Conservation (phyloP, 30 jellyfish, hydroid and myxozoan genomes). For the Mastigias papua region DNA sequence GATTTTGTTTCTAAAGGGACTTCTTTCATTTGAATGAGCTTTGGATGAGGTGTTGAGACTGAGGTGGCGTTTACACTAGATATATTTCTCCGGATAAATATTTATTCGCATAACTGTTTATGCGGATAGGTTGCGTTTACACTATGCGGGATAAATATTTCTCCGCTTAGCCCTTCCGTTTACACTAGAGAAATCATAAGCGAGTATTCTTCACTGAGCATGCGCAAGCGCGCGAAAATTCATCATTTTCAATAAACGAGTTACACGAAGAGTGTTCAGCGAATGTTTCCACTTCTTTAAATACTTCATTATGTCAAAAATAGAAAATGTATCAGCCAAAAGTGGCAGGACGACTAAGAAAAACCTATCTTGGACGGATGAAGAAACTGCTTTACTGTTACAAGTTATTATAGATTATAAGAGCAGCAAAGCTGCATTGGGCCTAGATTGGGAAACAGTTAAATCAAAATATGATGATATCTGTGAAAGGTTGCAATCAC, state of each 20-base stretch:
- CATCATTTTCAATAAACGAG: neutral
- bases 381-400: constrained; percentile 48
- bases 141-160: constrained; percentile 6
- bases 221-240: neutral
- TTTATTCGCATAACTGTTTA: constrained; percentile 1
- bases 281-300: neutral
- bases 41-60: neutral
- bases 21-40: neutral
- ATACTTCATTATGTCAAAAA: neutral
- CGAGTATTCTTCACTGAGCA: neutral
- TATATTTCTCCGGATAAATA: neutral
- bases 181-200: neutral
- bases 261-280: neutral
- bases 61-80: neutral
- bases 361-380: constrained; percentile 28
- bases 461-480: constrained; percentile 26
- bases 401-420: constrained; percentile 31
- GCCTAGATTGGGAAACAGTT: constrained; percentile 53
- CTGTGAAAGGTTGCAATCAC: neutral
- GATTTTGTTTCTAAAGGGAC: neutral
- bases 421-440: constrained; percentile 18
- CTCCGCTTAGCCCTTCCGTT: constrained; percentile 19
- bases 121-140: constrained; percentile 15
- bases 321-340: neutral
- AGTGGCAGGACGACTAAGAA: neutral